Percentiles rank a stretch among this genome's conserved stretches.
Evolutionary conservation across 2,797 vertebrate species (phyloP).

Genomic region (Pelochelys cantorii): DNA sequence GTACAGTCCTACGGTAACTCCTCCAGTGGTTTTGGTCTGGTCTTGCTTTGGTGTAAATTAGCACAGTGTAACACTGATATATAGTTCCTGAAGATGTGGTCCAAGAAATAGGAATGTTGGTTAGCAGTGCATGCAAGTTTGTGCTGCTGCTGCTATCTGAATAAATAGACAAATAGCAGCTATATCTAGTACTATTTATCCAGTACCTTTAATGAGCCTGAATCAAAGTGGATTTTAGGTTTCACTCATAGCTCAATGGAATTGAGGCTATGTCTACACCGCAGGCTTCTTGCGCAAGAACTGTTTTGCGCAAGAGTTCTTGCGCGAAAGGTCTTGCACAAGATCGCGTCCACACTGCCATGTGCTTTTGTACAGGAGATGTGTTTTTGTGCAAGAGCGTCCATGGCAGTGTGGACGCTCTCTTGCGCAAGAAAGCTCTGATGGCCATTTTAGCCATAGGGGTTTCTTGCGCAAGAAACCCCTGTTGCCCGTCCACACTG

Average conservation of each 20-base stretch:
- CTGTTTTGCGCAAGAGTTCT: too few species aligned
- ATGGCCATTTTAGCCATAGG: too few species aligned
- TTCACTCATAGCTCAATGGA: slow-evolving; percentile 26
- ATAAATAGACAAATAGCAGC: neutral
- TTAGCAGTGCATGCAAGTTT: neutral
- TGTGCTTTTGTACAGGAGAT: too few species aligned
- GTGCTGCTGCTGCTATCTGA: neutral
- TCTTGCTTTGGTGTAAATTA: slow-evolving; percentile 54
- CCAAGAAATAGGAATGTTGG: neutral
- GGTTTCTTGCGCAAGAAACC: too few species aligned
- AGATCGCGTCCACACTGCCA: too few species aligned
- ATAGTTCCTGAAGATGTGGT: neutral
- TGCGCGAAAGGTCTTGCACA: too few species aligned
- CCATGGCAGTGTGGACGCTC: too few species aligned
- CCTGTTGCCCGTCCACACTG: too few species aligned
- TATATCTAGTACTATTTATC: slow-evolving; percentile 23
- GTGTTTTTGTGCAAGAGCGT: too few species aligned
- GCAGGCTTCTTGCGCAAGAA: too few species aligned
- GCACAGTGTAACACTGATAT: slow-evolving; percentile 9
- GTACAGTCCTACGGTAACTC: slow-evolving; percentile 1
- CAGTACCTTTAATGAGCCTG: neutral
- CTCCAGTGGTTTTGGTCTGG: slow-evolving; percentile 44
- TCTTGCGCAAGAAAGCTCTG: too few species aligned
- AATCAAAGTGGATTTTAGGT: neutral
- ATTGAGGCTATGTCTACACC: too few species aligned